Evolutionary conservation across 2,888 invertebrate species (phyloP), one percentile per base, ranked within the genome.

Genomic region (Cyaniris semiargus): DNA sequence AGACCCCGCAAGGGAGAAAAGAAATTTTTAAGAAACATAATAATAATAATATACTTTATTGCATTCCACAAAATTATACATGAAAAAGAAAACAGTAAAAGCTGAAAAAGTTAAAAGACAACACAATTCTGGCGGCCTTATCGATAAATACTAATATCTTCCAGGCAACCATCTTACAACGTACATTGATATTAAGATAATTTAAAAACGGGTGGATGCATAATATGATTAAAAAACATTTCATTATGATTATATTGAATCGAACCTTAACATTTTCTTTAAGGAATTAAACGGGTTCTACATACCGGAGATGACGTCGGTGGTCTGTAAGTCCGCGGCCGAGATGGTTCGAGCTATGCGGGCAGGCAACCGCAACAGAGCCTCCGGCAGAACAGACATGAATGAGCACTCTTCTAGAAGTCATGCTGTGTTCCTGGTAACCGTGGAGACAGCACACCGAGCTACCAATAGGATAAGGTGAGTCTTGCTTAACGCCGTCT

Each of bases 391-490:
- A 80, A 99, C 99, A 76, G 98, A 99, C 89, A 99, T 99, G 99
- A 99, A 99, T 94, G 98, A 98, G 90, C 99, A 99, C 91, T 99
- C 98, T 84, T 99, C 99, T 60, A 95, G 99, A 80, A 98, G 98
- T 74, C 99, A 99, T 94, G 99, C 99, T 77, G 99, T 99, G 82
- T 99, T 99, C 91, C 97, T 99, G 89, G 98, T 99, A 83, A 98
- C 98, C 76, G 97, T 99, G 72, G 99, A 99, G 94, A 98, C 99
- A 66, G 92, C 93, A 80, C 94, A 94, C 83, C 85, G 89, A 56
- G 83, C 86, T 82, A 93, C 89, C 81, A 89, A 92, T 84, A 82
- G 92, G 79, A 94, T 94, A 81, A 91, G 94, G 94, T 94, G 75
- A 86, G 87, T 81, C 1, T 7, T 27, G 23, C 10, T 38, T 18